Percentiles rank a stretch among this genome's conserved stretches.
phyloP scores from a whole-genome alignment of 2,113 vertebrate genomes.

The Siphamia tubifer region DNA sequence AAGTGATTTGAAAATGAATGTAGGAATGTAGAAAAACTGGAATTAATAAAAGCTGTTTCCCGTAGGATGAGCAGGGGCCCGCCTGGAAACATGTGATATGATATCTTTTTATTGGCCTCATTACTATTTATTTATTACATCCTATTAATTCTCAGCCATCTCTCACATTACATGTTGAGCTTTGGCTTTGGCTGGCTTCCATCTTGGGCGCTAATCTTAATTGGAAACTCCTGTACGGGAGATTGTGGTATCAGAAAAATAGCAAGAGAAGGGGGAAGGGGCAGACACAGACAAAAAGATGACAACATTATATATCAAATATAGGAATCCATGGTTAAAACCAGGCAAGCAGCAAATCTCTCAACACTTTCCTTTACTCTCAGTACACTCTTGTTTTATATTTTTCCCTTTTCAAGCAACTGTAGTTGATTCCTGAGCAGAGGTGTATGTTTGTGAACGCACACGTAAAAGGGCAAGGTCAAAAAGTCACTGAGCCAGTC shows the following conservation, averaged over 20 bases:
- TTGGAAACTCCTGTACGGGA: conserved; percentile 58
- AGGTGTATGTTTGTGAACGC: neutral
- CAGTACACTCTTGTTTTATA: conserved; percentile 3
- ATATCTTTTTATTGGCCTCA: conserved; percentile 43
- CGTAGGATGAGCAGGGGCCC: conserved; percentile 1
- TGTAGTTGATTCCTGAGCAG: conserved; percentile 46
- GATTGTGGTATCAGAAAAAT: neutral
- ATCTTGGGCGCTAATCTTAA: conserved; percentile 51
- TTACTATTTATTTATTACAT: conserved; percentile 54
- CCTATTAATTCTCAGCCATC: conserved; percentile 50
- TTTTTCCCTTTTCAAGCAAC: neutral
- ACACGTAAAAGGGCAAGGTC: conserved; percentile 13
- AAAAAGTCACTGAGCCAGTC: conserved; percentile 47
- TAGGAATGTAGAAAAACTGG: neutral
- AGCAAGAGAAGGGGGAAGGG: neutral
- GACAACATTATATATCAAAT: conserved; percentile 50
- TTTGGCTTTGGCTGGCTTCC: conserved; percentile 23
- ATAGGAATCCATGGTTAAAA: conserved; percentile 26
- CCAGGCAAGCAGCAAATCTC: conserved; percentile 49
- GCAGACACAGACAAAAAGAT: conserved; percentile 7
- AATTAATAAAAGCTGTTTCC: conserved; percentile 20
- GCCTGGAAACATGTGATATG: conserved; percentile 29
- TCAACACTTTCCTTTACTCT: conserved; percentile 1
- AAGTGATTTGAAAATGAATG: conserved; percentile 1
- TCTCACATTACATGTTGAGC: conserved; percentile 35